Evolutionary conservation across 2,888 invertebrate genomes (phyloP).

Genomic region (Toxonevra muliebris): DNA sequence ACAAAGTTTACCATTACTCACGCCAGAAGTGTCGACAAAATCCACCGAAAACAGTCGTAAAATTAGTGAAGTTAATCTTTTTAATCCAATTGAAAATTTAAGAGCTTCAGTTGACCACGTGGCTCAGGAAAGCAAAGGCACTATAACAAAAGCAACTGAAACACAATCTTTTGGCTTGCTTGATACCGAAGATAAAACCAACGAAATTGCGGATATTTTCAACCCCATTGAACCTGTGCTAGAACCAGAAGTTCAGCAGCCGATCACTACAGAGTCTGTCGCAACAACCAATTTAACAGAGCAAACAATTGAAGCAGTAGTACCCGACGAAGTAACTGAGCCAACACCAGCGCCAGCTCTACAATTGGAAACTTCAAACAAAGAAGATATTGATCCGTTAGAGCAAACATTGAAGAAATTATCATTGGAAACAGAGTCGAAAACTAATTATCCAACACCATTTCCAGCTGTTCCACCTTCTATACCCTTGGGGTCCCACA

Average conservation of each 20-base stretch:
- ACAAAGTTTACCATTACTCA: neutral
- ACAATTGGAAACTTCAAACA: neutral
- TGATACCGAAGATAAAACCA: neutral
- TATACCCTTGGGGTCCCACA: neutral
- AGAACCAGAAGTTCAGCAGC: neutral
- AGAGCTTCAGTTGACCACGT: neutral
- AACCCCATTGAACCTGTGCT: conserved; percentile 19
- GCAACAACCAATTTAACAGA: conserved; percentile 24
- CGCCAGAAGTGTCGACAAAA: neutral
- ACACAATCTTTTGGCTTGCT: neutral
- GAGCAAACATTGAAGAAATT: neutral
- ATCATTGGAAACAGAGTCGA: neutral
- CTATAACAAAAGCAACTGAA: neutral
- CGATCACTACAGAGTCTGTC: neutral
- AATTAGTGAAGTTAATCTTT: neutral
- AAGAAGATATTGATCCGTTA: neutral
- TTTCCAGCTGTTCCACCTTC: conserved; percentile 33
- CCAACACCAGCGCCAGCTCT: neutral
- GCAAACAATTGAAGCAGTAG: conserved; percentile 45
- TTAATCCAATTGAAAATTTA: neutral
- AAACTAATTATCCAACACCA: neutral
- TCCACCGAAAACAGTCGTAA: neutral
- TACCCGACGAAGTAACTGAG: conserved; percentile 28
- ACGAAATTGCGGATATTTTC: conserved; percentile 5
- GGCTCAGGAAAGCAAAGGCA: neutral